phyloP scores from a whole-genome alignment of 2,888 invertebrate genomes.

The Ariolimax columbianus region DNA sequence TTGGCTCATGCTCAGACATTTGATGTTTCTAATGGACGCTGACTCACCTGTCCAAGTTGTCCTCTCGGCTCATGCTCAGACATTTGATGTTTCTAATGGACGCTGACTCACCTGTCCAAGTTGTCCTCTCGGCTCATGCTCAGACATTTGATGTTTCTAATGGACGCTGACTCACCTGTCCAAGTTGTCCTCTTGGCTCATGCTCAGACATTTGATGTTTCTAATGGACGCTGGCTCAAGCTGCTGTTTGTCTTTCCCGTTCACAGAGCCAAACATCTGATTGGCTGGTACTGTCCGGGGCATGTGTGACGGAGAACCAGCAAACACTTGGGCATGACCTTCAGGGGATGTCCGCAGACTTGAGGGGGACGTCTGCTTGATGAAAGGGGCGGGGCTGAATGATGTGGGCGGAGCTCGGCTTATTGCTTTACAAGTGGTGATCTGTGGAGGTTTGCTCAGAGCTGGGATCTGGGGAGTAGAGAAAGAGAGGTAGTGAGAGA shows the following conservation, averaged over 20 bases:
- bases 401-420: conserved; percentile 44
- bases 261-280: background rate
- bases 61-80: background rate
- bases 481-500: background rate
- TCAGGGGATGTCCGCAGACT: conserved; percentile 40
- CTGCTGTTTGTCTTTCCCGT: conserved; percentile 14
- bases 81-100: background rate
- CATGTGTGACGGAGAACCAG: conserved; percentile 14
- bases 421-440: conserved; percentile 75
- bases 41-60: no score
- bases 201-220: conserved; percentile 70
- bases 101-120: conserved; percentile 52
- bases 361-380: conserved; percentile 33
- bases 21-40: no score
- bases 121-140: conserved; percentile 66
- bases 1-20: no score
- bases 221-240: conserved; percentile 67
- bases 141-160: conserved; percentile 70
- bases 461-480: conserved; percentile 65
- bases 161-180: conserved; percentile 66
- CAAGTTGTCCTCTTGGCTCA: conserved; percentile 63
- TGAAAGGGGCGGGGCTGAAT: conserved; percentile 19
- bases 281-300: background rate
- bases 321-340: conserved; percentile 22
- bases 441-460: conserved; percentile 71